Base-by-base conservation (phyloP, 2,797 vertebrate genomes). In the Moxostoma hubbsi region DNA sequence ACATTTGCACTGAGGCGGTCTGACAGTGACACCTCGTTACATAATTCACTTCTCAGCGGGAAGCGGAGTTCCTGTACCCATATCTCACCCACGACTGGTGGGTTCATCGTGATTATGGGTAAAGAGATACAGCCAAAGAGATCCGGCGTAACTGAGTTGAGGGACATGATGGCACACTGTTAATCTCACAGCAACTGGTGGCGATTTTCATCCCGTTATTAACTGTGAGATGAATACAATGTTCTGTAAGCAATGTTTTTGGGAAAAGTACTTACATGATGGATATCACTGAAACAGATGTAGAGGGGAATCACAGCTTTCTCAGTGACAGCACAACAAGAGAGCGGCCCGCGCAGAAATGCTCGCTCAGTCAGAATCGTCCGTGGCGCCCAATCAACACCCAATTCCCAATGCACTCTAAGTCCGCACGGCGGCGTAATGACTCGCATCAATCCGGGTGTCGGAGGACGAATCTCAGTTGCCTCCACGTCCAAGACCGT, bases 1-100 rank as follows among this genome's bases (percentile, higher is more conserved):
- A 67, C 54, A 61, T 68, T 5, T 61, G 13, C 18, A 49, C 16
- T 67, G 18, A 77, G 9, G 18, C 1, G n/a, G 45, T 62, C 43
- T 61, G 65, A 61, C 9, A 0, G 5, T 1, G 6, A 0, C 13
- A 53, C 18, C 65, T 45, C 13, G 18, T 77, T 61, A 45, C 45
- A 58, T 77, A 43, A 77, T 46, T 77, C 18, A 53, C 13, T 43
- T 77, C 64, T 59, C 64, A 16, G 64, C 9, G 18, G 64, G 46
- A 59, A 58, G 18, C 13, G 16, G 24, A 16, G 47, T 51, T 50
- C 18, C 47, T 63, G 16, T 10, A 8, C 50, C 6, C 61, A 16
- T 53, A 45, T 55, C 61, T 75, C 59, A 53, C 58, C 59, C 46
- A 15, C 47, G 50, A 13, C 47, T 53, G 59, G 9, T 15, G 11